Conservation (phyloP, 2,888 invertebrate genomes). For the Pyrrhia umbra region DNA sequence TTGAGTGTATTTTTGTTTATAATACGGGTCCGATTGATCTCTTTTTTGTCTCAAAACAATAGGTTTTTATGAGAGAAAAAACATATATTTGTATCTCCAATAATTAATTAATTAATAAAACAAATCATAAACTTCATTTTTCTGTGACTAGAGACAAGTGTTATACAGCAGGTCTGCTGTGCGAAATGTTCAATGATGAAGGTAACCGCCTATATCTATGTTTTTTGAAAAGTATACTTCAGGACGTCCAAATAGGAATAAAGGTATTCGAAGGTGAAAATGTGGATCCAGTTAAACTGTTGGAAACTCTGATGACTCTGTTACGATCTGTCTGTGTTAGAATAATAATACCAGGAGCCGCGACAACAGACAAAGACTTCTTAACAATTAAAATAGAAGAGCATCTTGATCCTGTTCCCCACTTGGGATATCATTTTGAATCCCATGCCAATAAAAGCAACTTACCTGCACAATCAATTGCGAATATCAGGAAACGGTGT, state of each 20-base stretch:
- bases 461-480: conserved; percentile 8
- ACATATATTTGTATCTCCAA: too few species aligned
- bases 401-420: conserved; percentile 43
- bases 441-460: conserved; percentile 21
- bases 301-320: conserved; percentile 2
- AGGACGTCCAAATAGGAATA: conserved; percentile 14
- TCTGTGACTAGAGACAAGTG: too few species aligned
- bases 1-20: too few species aligned
- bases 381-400: conserved; percentile 42
- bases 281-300: conserved; percentile 17
- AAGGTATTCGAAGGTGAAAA: conserved; percentile 17
- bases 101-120: too few species aligned
- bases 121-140: too few species aligned
- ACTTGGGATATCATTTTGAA: conserved; percentile 54
- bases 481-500: conserved; percentile 13
- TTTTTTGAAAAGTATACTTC: conserved; percentile 1
- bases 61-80: too few species aligned
- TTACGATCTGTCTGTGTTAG: conserved; percentile 15
- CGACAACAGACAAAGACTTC: conserved; percentile 50
- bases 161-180: too few species aligned
- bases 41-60: too few species aligned
- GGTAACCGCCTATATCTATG: too few species aligned
- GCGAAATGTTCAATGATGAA: too few species aligned
- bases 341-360: conserved; percentile 38
- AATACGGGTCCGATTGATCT: too few species aligned